Base-by-base conservation (phyloP, 2,113 vertebrate species). In the Crotalus tigris region DNA sequence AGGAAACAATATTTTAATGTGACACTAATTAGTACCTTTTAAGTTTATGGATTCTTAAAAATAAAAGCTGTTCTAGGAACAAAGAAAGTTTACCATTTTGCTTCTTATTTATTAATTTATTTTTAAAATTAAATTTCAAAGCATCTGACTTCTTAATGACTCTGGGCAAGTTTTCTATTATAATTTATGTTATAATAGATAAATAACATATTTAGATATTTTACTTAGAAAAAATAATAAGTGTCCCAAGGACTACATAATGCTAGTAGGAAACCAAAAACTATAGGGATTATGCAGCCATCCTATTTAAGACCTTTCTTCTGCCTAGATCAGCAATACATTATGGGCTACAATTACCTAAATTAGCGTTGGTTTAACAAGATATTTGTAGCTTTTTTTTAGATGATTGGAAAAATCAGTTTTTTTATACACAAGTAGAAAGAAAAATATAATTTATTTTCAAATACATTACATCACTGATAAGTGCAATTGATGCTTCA, bases 21-120 rank as follows among this genome's bases (percentile, higher is more conserved):
- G 90, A 90, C 87, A 89, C 92, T 94, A 85, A 94, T 95, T 93
- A 94, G 92, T 91, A 21, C n/a, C 94, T 96, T 61, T 92, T 88
- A 88, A 93, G 92, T 87, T 94, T 95, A 75, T 85, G 54, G 26
- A 90, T 95, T 91, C 24, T 51, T 54, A 57, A 87, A 59, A 94
- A 95, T 94, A 92, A 94, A 94, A 95, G 64, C 92, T 94, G 69
- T 39, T 81, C 6, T 81, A 94, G 85, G 92, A 93, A 94, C 93
- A 51, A 93, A 93, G 55, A 87, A 89, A 75, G 87, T 86, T 92
- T 81, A 39, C 17, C 6, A 33, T 39, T 75, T 81, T 81, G 21
- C 6, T 39, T 75, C 15, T 75, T 75, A 75, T n/a, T 81, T 39
- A 21, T 81, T 39, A 33, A 81, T 75, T 75, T 19, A 75, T 75